phyloP scores from a whole-genome alignment of 2,113 vertebrate genomes.

The Saccopteryx bilineata region DNA sequence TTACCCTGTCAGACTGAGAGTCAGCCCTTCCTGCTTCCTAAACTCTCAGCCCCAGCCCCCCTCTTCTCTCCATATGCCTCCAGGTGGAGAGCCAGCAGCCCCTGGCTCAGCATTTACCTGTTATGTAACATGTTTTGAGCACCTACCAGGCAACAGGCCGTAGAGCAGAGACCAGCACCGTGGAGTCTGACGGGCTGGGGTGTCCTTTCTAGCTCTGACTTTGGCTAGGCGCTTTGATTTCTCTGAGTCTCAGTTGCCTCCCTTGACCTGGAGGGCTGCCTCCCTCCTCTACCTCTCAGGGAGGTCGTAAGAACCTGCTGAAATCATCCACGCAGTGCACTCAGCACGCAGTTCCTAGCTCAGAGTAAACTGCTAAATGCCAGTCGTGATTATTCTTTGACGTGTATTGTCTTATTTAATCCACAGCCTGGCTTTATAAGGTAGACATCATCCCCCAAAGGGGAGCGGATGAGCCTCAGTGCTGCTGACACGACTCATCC shows the following conservation, averaged over 20 bases:
- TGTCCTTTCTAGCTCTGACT: not conserved
- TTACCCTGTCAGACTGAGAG: not conserved
- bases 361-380: not conserved
- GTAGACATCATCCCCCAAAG: not conserved
- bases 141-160: not conserved
- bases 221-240: not conserved
- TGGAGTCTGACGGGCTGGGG: not conserved
- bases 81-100: not conserved
- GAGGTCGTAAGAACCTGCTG: not conserved
- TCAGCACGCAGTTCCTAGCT: not conserved
- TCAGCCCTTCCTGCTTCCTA: slow-evolving; percentile 35
- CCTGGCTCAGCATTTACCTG: not conserved
- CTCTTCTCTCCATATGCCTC: not conserved
- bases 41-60: not conserved
- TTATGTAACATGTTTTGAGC: not conserved
- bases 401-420: not conserved
- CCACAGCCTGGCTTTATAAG: not conserved
- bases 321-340: not conserved
- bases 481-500: not conserved
- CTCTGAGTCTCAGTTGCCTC: not conserved
- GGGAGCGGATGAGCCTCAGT: not conserved
- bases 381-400: not conserved
- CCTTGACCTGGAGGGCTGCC: not conserved
- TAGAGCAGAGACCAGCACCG: not conserved
- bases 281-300: not conserved